Evolutionary conservation across 2,888 invertebrate genomes (phyloP).

Genomic region (Macropis europaea): DNA sequence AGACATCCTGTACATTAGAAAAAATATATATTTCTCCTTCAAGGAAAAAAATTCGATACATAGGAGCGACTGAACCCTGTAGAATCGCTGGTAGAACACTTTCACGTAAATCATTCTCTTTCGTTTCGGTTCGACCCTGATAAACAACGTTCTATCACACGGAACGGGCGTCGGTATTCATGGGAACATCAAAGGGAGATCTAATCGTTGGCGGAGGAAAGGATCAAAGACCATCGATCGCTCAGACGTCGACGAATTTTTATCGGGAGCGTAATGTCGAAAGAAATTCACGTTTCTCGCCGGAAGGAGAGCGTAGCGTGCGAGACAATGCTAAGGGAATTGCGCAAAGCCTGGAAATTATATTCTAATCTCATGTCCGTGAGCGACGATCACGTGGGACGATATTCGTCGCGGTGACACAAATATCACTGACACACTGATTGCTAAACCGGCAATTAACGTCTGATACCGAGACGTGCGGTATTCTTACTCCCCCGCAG

Average conservation of each 20-base stretch:
- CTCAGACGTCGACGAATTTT: constrained; percentile 12
- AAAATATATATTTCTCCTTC: too few relatives aligned
- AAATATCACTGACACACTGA: constrained; percentile 31
- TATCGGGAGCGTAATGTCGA: not conserved
- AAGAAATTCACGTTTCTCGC: not conserved
- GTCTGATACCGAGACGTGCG: not conserved
- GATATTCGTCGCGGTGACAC: constrained; percentile 39
- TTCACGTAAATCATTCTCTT: constrained; percentile 7
- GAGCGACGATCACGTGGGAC: constrained; percentile 22
- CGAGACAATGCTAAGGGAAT: not conserved
- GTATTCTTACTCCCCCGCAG: not conserved
- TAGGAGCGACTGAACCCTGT: too few relatives aligned
- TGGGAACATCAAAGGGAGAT: constrained; percentile 29
- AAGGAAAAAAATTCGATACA: too few relatives aligned
- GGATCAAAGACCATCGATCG: constrained; percentile 40
- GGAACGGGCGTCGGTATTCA: constrained; percentile 34
- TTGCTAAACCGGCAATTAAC: constrained; percentile 22
- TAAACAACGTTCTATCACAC: constrained; percentile 31
- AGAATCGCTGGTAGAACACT: not conserved
- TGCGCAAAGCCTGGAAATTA: constrained; percentile 7
- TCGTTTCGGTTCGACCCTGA: not conserved
- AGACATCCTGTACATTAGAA: too few relatives aligned
- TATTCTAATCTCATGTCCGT: constrained; percentile 3
- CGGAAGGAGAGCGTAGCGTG: not conserved
- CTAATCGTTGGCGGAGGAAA: constrained; percentile 40